Evolutionary conservation across 2,888 invertebrate species (phyloP).

Genomic region (Caenorhabditis plicata): DNA sequence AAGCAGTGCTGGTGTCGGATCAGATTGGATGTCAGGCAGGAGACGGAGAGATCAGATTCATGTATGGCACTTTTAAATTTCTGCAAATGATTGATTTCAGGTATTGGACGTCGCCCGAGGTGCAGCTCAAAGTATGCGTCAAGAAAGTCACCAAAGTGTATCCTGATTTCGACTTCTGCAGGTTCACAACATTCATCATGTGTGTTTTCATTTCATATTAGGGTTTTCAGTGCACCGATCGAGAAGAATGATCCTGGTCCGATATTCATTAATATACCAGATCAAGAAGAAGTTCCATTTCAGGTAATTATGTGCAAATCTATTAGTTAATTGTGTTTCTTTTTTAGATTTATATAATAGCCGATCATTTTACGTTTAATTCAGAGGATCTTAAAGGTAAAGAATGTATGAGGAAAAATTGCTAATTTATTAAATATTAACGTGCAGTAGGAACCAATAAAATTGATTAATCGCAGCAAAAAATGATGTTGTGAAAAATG

Average conservation of each 20-base stretch:
- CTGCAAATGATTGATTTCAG: no score
- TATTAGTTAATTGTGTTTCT: background rate
- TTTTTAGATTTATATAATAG: conserved; percentile 58
- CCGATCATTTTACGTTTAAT: conserved; percentile 61
- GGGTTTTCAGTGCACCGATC: conserved; percentile 44
- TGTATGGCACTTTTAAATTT: no score
- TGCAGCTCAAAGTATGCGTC: conserved; percentile 56
- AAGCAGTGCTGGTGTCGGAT: conserved; percentile 61
- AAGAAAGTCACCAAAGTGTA: conserved; percentile 43
- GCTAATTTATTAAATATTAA: no score
- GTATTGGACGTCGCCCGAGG: conserved; percentile 64
- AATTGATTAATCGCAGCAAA: no score
- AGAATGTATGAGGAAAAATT: background rate
- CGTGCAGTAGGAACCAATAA: no score
- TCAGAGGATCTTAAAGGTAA: conserved; percentile 50
- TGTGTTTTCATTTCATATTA: conserved; percentile 3
- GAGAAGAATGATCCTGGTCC: conserved; percentile 64
- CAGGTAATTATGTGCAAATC: conserved; percentile 36
- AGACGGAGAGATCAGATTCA: conserved; percentile 46
- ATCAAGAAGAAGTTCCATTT: conserved; percentile 55
- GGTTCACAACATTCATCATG: conserved; percentile 4
- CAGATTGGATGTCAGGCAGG: conserved; percentile 50
- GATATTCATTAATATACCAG: conserved; percentile 58
- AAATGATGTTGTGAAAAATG: no score
- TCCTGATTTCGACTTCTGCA: conserved; percentile 62